Evolutionary conservation across 2,113 vertebrate genomes (phyloP).

Genomic region (Hystrix cristata): DNA sequence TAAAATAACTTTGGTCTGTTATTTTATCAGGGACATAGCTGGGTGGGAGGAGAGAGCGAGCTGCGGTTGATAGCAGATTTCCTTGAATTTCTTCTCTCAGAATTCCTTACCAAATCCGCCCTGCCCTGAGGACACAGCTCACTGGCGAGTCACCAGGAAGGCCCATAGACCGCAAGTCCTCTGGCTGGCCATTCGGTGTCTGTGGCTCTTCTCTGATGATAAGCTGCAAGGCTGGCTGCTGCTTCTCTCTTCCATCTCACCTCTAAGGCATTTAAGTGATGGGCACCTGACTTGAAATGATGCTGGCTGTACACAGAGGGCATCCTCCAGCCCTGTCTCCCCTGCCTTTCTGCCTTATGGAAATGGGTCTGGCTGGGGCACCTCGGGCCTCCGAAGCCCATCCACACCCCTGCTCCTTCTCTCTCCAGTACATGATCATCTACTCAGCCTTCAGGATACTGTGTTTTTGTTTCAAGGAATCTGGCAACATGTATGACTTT

Average conservation of each 20-base stretch:
- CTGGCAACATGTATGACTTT: background rate
- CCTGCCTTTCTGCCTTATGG: background rate
- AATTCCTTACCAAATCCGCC: background rate
- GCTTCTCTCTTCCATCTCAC: background rate
- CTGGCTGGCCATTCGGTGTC: background rate
- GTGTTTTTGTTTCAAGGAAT: background rate
- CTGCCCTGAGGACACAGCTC: background rate
- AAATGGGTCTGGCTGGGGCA: background rate
- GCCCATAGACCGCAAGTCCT: background rate
- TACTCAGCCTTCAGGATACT: background rate
- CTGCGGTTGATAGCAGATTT: background rate
- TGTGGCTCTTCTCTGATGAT: background rate
- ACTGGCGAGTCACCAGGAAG: background rate
- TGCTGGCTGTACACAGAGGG: background rate
- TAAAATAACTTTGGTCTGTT: background rate
- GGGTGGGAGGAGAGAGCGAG: background rate
- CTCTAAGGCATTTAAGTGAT: background rate
- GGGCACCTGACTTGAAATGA: background rate
- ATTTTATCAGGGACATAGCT: slow-evolving; percentile 10
- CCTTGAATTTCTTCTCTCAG: background rate
- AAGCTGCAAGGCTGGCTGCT: background rate
- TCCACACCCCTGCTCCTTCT: background rate
- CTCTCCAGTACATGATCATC: background rate
- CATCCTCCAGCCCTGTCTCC: background rate
- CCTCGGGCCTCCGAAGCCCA: background rate